phyloP scores from a whole-genome alignment of 2,113 vertebrate genomes.

The Nesoenas mayeri region DNA sequence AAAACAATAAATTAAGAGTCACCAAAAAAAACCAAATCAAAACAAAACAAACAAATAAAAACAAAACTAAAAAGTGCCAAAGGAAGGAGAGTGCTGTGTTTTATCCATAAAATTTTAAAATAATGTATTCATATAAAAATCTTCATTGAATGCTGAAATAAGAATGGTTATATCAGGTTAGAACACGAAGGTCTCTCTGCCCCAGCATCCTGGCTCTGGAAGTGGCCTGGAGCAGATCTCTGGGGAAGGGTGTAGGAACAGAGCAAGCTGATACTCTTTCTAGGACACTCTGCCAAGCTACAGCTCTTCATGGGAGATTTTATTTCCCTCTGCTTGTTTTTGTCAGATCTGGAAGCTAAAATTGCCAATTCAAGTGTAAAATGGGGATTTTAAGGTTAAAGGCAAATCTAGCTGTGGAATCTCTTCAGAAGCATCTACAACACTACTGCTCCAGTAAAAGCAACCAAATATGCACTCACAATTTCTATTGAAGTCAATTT shows the following conservation, averaged over 20 bases:
- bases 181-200: background rate
- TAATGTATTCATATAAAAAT: background rate
- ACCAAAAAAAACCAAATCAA: no score
- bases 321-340: background rate
- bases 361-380: constrained; percentile 9
- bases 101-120: background rate
- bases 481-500: constrained; percentile 7
- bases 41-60: no score
- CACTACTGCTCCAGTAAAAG: background rate
- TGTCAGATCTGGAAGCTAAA: background rate
- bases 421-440: background rate
- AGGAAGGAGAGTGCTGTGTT: background rate
- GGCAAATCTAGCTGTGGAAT: background rate
- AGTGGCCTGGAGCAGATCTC: background rate
- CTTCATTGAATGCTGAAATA: background rate
- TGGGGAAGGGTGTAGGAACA: background rate
- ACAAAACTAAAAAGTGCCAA: background rate
- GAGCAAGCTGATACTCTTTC: background rate
- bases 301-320: background rate
- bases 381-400: constrained; percentile 9
- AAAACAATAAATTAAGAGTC: background rate
- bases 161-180: background rate
- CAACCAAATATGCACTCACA: background rate
- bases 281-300: background rate
- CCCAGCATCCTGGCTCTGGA: background rate